A percentile compares a stretch with the other conserved stretches of the same genome.
These are phyloP conservation scores for Chaenogobius annularis DNA, from an alignment of 2,113 vertebrate genomes.

Conservation along the genomic window DNA sequence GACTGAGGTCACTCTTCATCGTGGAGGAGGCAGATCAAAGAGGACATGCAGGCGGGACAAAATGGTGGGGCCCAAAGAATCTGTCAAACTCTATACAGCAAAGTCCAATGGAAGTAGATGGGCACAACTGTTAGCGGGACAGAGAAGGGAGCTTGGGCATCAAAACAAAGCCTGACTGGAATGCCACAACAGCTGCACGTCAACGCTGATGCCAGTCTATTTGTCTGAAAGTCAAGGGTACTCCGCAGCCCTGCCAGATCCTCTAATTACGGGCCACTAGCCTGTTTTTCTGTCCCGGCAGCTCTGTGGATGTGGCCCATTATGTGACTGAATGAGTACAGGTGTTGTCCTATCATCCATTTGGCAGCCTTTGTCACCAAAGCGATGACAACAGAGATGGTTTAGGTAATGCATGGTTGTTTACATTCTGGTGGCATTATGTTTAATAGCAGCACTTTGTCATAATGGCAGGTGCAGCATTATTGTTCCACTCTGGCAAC, in stretches of 20 bases:
- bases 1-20: slow-evolving; percentile 19
- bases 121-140: slow-evolving; percentile 35
- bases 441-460: not conserved
- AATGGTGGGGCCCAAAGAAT: slow-evolving; percentile 39
- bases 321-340: slow-evolving; percentile 13
- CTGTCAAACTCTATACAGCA: slow-evolving; percentile 63
- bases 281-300: slow-evolving; percentile 11
- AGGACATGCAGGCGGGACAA: slow-evolving; percentile 25
- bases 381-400: not conserved
- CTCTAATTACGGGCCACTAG: slow-evolving; percentile 32
- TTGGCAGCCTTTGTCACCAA: slow-evolving; percentile 5
- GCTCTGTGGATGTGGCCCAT: slow-evolving; percentile 2
- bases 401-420: not conserved
- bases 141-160: slow-evolving; percentile 13
- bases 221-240: slow-evolving; percentile 46
- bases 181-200: slow-evolving; percentile 47
- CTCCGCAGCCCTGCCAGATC: slow-evolving; percentile 29
- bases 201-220: slow-evolving; percentile 62
- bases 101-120: slow-evolving; percentile 41
- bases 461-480: not conserved
- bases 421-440: slow-evolving; percentile 2
- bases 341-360: slow-evolving; percentile 19
- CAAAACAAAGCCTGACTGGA: slow-evolving; percentile 46
- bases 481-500: not conserved
- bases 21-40: slow-evolving; percentile 23